Base-by-base conservation (phyloP, 1,140 invertebrate genomes). In the Diprion similis region DNA sequence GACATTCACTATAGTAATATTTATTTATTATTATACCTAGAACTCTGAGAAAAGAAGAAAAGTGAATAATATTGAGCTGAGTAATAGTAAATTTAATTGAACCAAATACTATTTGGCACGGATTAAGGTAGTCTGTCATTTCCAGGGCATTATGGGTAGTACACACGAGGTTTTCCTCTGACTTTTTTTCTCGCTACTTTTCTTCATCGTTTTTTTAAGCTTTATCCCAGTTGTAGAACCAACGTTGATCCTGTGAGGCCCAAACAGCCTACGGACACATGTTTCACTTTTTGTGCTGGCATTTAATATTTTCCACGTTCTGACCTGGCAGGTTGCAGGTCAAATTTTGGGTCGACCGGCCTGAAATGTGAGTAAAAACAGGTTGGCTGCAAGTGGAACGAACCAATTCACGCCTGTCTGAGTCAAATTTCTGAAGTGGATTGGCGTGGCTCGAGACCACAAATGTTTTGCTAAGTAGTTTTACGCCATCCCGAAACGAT, bases 281-380 rank as follows among this genome's bases (percentile, higher is more conserved):
- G 51, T 59, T 59, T 59, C n/a, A 59, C 51, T 59, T 59, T 59
- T 59, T 59, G 51, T 59, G 51, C n/a, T 9, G 51, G 51, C 51
- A 59, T 59, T 59, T 59, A 59, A 59, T 59, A 59, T 59, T 59
- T 17, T 59, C 51, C 51, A 59, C 51, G n/a, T 59, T 59, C 7
- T 59, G 51, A 59, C 51, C 51, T 59, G 51, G 51, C 51, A 59
- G 51, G 51, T 59, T 59, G 51, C 51, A 59, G 51, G 51, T 59
- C 51, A 59, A 59, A 59, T 59, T 59, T 17, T 59, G 51, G 51
- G 51, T 59, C 51, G 51, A 59, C 51, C 51, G 51, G 7, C 51
- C 11, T 17, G 51, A 59, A 59, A 59, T 59, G 51, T 59, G 51
- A 59, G 51, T 17, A 59, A 59, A 59, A 59, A 59, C 51, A 59